phyloP scores from a whole-genome alignment of 2,888 invertebrate genomes.

The Arenicola marina region DNA sequence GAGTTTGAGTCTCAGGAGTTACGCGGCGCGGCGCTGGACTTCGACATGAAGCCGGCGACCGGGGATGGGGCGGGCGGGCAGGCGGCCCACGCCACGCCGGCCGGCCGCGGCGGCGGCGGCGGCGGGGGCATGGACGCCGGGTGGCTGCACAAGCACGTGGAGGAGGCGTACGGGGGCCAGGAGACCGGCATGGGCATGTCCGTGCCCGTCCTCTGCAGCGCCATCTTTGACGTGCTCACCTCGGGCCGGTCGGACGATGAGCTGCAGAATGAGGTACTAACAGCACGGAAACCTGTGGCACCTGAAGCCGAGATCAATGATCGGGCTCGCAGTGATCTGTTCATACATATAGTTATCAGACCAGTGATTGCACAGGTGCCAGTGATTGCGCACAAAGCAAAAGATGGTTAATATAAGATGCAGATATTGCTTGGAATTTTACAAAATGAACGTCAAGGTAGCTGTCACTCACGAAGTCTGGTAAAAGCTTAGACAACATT shows the following conservation, averaged over 20 bases:
- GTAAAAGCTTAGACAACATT: no score
- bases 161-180: slow-evolving; percentile 37
- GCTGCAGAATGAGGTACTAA: slow-evolving; percentile 57
- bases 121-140: slow-evolving; percentile 16
- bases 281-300: no score
- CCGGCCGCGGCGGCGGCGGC: slow-evolving; percentile 2
- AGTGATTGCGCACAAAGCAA: no score
- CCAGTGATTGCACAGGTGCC: no score
- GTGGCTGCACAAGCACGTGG: slow-evolving; percentile 25
- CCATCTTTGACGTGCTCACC: slow-evolving; percentile 53
- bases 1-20: background rate
- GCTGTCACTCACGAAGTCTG: no score
- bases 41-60: slow-evolving; percentile 41
- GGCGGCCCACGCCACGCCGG: slow-evolving; percentile 30
- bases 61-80: no score
- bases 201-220: slow-evolving; percentile 45
- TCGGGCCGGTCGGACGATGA: slow-evolving; percentile 49
- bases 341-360: no score
- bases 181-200: slow-evolving; percentile 39
- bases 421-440: no score
- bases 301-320: no score
- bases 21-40: slow-evolving; percentile 18
- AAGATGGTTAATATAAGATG: no score
- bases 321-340: no score
- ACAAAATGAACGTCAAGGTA: no score